phyloP scores from a whole-genome alignment of 2,113 vertebrate genomes.

The Cyphomyrus plagiostoma region DNA sequence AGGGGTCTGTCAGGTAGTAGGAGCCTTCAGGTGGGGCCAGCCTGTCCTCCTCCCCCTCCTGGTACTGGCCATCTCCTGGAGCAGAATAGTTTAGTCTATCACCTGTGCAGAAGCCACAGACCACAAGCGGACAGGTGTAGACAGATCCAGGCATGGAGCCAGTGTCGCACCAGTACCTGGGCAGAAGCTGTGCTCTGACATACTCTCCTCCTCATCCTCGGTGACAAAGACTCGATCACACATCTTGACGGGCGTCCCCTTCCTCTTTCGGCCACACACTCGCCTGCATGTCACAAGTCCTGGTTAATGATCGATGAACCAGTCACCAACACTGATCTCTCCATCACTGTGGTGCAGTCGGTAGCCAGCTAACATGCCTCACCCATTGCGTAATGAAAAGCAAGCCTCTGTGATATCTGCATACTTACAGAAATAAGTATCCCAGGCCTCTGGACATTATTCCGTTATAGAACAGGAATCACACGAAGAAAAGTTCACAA shows the following conservation, averaged over 20 bases:
- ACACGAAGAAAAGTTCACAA: background rate
- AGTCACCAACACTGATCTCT: background rate
- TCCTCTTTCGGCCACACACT: constrained; percentile 67
- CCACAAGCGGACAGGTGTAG: constrained; percentile 15
- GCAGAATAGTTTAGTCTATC: constrained; percentile 32
- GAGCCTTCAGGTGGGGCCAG: constrained; percentile 40
- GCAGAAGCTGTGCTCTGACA: constrained; percentile 53
- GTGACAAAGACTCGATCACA: constrained; percentile 57
- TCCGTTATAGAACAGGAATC: background rate
- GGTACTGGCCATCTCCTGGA: constrained; percentile 55
- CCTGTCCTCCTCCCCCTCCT: constrained; percentile 52
- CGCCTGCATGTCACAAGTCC: constrained; percentile 49
- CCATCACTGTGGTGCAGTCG: background rate
- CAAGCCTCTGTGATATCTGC: background rate
- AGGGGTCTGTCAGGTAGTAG: constrained; percentile 44
- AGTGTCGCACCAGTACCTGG: constrained; percentile 38
- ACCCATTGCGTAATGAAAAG: background rate
- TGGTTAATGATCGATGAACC: constrained; percentile 33
- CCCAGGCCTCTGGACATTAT: background rate
- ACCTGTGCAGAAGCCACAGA: constrained; percentile 31
- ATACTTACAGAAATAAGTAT: background rate
- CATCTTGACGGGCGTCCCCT: constrained; percentile 67
- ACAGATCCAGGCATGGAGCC: constrained; percentile 22
- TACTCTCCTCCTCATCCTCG: constrained; percentile 60
- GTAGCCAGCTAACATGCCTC: background rate